Evolutionary conservation across 2,797 vertebrate genomes (phyloP), one percentile per base, ranked within the genome.

Genomic region (Fistularia tabacaria): DNA sequence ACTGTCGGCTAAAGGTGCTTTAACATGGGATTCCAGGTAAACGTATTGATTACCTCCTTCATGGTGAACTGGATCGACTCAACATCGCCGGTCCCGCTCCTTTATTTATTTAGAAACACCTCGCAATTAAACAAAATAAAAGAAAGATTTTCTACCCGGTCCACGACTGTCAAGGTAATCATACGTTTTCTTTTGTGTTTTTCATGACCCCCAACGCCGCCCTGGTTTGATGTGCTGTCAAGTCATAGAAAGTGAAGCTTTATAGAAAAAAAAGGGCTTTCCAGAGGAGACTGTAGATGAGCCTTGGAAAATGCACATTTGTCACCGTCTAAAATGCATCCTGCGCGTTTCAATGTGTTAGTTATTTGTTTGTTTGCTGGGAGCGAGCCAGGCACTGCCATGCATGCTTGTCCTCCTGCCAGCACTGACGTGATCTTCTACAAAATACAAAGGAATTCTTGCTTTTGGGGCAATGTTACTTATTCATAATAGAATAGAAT

Each of bases 401-500:
- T 57, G 55, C 38, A 39, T 58, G 50, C 50, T 25, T 25, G 25
- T 25, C 47, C 62, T 72, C 60, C 71, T 84, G 71, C 70, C 79
- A 80, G 69, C 77, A 69, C 76, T 42, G 71, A 85, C 83, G 85
- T 80, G 25, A 3, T 25, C 86, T 73, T 80, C 77, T 81, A 69
- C 71, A 63, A 63, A 62, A 59, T 74, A 77, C 73, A 83, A 84
- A 84, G 70, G 54, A 77, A 76, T 62, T 66, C 64, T 68, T 51
- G 64, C 77, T 85, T 77, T 84, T 62, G 65, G 74, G 74, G 73
- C 49, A 37, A 46, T 59, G 64, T 90, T 77, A 87, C 83, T 91
- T 87, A 89, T 91, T 91, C 74, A 91, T 87, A 77, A 83, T 71
- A n/a, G n/a, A n/a, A n/a, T n/a, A n/a, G n/a, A n/a, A n/a, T n/a